Base-by-base conservation (phyloP, 2,888 invertebrate species). In the Ptycholaimellus sp. region DNA sequence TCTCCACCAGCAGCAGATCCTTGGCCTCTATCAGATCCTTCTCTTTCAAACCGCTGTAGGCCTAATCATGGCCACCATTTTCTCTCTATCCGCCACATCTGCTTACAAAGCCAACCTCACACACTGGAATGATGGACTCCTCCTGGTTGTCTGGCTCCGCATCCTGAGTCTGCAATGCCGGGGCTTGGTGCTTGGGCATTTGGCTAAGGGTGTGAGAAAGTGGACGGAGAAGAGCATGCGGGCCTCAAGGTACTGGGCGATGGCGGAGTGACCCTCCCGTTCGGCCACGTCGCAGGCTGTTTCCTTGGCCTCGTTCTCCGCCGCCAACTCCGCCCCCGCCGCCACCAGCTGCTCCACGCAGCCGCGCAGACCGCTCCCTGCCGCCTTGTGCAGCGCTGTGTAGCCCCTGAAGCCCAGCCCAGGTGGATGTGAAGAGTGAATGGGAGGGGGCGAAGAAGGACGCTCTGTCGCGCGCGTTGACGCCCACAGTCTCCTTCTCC, bases 11-110 rank as follows among this genome's bases (percentile, higher is more conserved):
- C 36, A 73, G 60, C 50, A 72, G 70, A 52, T 73, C 72, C 56
- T 73, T 73, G 25, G 71, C 71, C 56, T 73, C 72, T 51, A 72
- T 72, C 25, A 73, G 59, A 51, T 73, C 72, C 55, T 72, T 72
- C 40, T 71, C 69, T 38, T 71, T 58, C 39, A 73, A 56, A 4
- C 72, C 72, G 48, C 38, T 40, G 36, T 30, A 46, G 3, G 25
- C 13, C 13, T 9, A 23, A 6, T 23, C 7, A 23, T 6, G 7
- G 25, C 25, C 25, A 23, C 6, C 25, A 13, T 6, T 23, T 9
- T 23, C 25, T 23, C 6, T 6, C 6, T 9, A 23, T 9, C 25
- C 6, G 25, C 5, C 25, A 25, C 25, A 9, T 25, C 13, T 25
- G 6, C 25, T 9, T 9, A 25, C 13, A 25, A 9, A 23, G 9